phyloP scores from a whole-genome alignment of 2,797 vertebrate species.

The Moxostoma hubbsi region DNA sequence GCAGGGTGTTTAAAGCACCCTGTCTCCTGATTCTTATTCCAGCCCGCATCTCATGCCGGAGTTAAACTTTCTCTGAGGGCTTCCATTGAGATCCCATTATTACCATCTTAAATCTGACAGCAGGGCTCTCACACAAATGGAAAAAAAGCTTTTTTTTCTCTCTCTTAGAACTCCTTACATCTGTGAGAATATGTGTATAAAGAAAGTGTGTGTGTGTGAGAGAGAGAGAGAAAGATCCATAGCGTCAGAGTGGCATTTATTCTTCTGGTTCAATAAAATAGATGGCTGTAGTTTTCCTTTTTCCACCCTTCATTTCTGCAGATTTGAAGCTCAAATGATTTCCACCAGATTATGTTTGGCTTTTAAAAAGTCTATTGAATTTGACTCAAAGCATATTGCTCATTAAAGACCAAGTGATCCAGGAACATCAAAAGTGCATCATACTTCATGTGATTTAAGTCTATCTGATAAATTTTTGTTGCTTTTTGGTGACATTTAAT shows the following conservation, averaged over 20 bases:
- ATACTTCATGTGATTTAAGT: constrained; percentile 16
- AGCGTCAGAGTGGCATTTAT: constrained; percentile 37
- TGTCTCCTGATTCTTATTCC: constrained; percentile 52
- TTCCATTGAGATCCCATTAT: constrained; percentile 55
- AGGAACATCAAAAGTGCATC: constrained; percentile 18
- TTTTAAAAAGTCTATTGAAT: constrained; percentile 19
- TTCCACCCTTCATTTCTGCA: constrained; percentile 29
- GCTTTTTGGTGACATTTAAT: background rate
- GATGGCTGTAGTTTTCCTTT: constrained; percentile 4
- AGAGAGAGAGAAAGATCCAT: constrained; percentile 33
- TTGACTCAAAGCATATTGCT: constrained; percentile 34
- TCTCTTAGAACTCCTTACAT: constrained; percentile 37
- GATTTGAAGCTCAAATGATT: constrained; percentile 15
- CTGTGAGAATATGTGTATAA: constrained; percentile 12
- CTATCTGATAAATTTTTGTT: background rate
- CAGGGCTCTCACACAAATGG: constrained; percentile 27
- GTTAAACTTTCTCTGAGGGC: constrained; percentile 57
- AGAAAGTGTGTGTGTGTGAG: constrained; percentile 31
- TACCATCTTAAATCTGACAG: constrained; percentile 56
- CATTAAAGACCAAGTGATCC: constrained; percentile 28
- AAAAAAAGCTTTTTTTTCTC: constrained; percentile 9
- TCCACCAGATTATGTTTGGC: constrained; percentile 10
- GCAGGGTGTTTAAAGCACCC: constrained; percentile 24
- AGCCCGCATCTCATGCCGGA: constrained; percentile 11
- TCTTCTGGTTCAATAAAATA: constrained; percentile 47